A percentile compares a stretch with the other conserved stretches of the same genome.
Evolutionary conservation across 2,888 invertebrate species (phyloP).

Genomic region (Cryptosula pallasiana): DNA sequence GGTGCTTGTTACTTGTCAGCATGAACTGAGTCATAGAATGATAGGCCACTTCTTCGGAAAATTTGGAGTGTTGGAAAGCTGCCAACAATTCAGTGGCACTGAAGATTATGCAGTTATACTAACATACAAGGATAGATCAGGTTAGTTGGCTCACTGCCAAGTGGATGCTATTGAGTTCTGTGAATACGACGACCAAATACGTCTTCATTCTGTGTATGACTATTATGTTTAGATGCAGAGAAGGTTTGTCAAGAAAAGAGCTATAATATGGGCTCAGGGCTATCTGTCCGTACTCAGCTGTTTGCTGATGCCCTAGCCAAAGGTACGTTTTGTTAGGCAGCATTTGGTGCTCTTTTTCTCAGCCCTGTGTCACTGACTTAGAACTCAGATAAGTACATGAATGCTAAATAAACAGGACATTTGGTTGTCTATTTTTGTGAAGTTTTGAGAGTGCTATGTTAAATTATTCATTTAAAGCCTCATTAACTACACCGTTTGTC

Average conservation of each 20-base stretch:
- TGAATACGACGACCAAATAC: too few species aligned
- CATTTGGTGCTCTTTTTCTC: too few species aligned
- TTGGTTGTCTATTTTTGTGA: too few species aligned
- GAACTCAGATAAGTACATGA: too few species aligned
- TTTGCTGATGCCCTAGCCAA: background rate
- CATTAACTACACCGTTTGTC: too few species aligned
- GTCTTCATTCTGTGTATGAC: background rate
- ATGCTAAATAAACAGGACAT: too few species aligned
- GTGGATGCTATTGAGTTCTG: too few species aligned
- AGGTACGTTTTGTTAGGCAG: background rate
- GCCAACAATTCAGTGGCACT: background rate
- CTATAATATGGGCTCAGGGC: background rate
- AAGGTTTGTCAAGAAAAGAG: background rate
- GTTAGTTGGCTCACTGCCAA: background rate
- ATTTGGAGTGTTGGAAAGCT: background rate
- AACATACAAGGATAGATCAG: background rate
- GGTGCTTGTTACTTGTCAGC: conserved; percentile 2
- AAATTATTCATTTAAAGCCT: too few species aligned
- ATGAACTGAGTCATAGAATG: conserved; percentile 4
- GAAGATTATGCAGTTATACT: background rate
- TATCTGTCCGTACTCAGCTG: background rate
- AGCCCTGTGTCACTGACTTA: background rate
- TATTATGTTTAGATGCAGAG: background rate
- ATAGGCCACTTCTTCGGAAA: background rate
- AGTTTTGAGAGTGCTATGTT: too few species aligned